These are phyloP conservation scores for Sinohyriopsis cumingii DNA, from an alignment of 2,888 invertebrate genomes.

Conservation along the genomic window DNA sequence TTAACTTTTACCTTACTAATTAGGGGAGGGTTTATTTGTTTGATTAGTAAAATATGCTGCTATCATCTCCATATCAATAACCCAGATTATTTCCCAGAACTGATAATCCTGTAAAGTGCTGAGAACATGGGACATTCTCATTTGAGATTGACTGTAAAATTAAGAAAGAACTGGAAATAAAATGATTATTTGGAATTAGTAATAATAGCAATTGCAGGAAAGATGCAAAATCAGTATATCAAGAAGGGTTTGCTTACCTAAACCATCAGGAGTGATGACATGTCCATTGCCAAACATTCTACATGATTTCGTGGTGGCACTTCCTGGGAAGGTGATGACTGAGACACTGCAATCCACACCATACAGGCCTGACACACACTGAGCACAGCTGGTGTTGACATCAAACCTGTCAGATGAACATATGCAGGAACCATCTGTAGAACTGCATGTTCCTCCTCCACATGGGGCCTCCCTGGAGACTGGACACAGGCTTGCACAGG, in stretches of 20 bases:
- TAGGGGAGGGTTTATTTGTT: no score
- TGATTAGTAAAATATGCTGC: no score
- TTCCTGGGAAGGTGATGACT: slow-evolving; percentile 5
- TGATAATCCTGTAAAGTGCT: no score
- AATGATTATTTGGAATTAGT: no score
- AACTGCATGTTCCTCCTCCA: slow-evolving; percentile 42
- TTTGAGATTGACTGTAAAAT: no score
- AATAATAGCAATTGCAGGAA: no score
- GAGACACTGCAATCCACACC: slow-evolving; percentile 31
- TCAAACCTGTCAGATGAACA: slow-evolving; percentile 52
- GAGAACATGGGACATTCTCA: no score
- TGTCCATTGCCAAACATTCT: slow-evolving; percentile 27
- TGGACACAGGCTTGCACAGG: slow-evolving; percentile 42
- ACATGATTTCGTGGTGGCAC: background rate
- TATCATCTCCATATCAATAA: no score
- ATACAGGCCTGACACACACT: slow-evolving; percentile 34
- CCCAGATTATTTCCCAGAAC: no score
- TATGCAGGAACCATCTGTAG: slow-evolving; percentile 35
- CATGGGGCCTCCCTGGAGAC: slow-evolving; percentile 49
- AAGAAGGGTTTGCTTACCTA: slow-evolving; percentile 1
- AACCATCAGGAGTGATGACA: slow-evolving; percentile 37
- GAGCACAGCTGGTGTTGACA: slow-evolving; percentile 16
- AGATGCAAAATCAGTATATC: no score
- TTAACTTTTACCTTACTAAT: no score
- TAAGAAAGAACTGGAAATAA: no score